Conservation (phyloP, 2,888 invertebrate genomes). For the Melipona bicolor region DNA sequence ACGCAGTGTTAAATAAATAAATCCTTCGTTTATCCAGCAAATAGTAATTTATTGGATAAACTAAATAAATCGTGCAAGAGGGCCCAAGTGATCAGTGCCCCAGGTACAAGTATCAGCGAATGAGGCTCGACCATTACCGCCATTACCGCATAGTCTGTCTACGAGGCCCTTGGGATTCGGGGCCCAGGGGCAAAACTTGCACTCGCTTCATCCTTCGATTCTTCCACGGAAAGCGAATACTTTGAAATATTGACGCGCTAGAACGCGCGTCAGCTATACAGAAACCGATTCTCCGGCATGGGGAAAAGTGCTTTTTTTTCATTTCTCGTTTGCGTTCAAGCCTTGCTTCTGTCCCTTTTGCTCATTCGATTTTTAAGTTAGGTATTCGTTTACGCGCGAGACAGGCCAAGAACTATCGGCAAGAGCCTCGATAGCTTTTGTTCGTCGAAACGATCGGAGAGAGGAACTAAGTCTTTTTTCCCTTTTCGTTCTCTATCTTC, state of each 20-base stretch:
- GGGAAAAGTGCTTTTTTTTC: slow-evolving; percentile 35
- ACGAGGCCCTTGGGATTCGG: neutral
- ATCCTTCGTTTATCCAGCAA: too few species aligned
- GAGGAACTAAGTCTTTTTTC: neutral
- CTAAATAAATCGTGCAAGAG: neutral
- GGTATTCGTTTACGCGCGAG: neutral
- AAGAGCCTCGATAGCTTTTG: neutral
- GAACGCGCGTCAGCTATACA: slow-evolving; percentile 59
- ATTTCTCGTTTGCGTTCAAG: neutral
- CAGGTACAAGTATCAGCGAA: neutral
- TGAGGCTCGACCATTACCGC: neutral
- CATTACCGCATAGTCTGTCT: slow-evolving; percentile 17
- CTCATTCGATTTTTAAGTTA: neutral
- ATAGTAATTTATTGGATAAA: too few species aligned
- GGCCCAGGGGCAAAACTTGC: neutral
- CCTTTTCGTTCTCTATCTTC: neutral
- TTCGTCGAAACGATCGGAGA: neutral
- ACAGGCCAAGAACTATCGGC: neutral
- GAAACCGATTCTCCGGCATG: slow-evolving; percentile 47
- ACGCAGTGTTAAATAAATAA: too few species aligned
- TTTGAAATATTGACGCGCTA: slow-evolving; percentile 54
- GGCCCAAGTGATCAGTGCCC: neutral
- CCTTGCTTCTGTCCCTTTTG: neutral
- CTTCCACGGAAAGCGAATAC: slow-evolving; percentile 13
- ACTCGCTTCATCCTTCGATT: neutral